Percentiles rank a stretch among this genome's conserved stretches.
Conservation (phyloP, 2,797 vertebrate species). For the Urocyon cinereoargenteus region DNA sequence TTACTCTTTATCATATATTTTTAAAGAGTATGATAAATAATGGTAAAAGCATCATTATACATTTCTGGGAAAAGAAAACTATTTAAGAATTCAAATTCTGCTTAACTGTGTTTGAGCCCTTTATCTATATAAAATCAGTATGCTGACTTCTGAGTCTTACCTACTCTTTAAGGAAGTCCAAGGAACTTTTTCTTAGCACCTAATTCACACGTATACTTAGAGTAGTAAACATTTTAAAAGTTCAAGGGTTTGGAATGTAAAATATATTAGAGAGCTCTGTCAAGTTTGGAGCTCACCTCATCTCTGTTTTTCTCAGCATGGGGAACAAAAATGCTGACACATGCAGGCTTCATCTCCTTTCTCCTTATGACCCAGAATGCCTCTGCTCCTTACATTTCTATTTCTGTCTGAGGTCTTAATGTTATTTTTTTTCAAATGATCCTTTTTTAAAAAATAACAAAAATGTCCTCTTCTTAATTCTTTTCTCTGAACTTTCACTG, state of each 20-base stretch:
- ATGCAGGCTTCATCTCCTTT: neutral
- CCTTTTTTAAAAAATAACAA: constrained; percentile 3
- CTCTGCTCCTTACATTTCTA: neutral
- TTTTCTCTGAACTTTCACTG: neutral
- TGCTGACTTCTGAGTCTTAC: neutral
- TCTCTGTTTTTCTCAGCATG: neutral
- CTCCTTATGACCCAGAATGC: neutral
- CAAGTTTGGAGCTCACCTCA: neutral
- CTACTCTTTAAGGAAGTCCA: neutral
- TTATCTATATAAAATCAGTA: neutral
- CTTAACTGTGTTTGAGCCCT: neutral
- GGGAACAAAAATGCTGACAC: neutral
- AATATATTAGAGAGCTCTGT: neutral
- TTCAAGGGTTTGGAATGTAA: neutral
- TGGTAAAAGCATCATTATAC: neutral
- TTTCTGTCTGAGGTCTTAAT: neutral
- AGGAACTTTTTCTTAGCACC: neutral
- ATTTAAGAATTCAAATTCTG: constrained; percentile 49
- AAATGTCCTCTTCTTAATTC: neutral
- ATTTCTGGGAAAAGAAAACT: constrained; percentile 23
- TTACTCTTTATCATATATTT: neutral
- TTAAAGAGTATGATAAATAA: neutral
- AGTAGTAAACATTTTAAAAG: neutral
- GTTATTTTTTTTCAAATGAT: constrained; percentile 34
- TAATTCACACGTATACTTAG: neutral